Evolutionary conservation across 2,888 invertebrate genomes (phyloP).

Genomic region (Esperia sulphurella): DNA sequence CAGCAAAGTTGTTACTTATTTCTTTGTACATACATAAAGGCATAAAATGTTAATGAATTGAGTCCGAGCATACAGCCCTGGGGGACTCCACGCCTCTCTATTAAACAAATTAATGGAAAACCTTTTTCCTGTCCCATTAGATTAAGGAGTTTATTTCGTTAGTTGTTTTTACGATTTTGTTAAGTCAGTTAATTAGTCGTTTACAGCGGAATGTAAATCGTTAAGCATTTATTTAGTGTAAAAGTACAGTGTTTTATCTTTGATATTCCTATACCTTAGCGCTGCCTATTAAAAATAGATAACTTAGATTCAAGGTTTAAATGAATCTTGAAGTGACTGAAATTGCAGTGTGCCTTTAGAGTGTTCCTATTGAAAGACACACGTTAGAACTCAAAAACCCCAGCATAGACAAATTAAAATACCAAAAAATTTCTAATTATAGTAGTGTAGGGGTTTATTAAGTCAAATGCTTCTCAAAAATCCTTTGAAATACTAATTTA

Average conservation of each 20-base stretch:
- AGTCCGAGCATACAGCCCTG: not conserved
- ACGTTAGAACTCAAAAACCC: too few relatives aligned
- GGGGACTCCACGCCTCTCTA: conserved; percentile 11
- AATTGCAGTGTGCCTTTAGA: too few relatives aligned
- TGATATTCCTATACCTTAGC: not conserved
- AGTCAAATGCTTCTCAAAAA: too few relatives aligned
- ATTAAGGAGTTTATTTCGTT: conserved; percentile 2
- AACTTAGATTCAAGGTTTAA: too few relatives aligned
- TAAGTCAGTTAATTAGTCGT: not conserved
- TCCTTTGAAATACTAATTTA: too few relatives aligned
- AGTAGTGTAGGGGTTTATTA: too few relatives aligned
- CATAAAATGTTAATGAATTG: conserved; percentile 15
- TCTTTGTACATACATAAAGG: not conserved
- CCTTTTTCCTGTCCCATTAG: conserved; percentile 2
- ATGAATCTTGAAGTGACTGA: too few relatives aligned
- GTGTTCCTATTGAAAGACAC: too few relatives aligned
- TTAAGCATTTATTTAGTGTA: not conserved
- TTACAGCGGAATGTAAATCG: not conserved
- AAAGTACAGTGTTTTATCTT: not conserved
- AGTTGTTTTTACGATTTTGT: conserved; percentile 2
- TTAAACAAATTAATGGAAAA: conserved; percentile 14
- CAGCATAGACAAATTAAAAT: too few relatives aligned
- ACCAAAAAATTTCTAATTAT: too few relatives aligned
- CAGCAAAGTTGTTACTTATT: not conserved
- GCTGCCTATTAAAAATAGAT: too few relatives aligned